Base-by-base conservation (phyloP, 2,113 vertebrate species). In the Cyprinodon tularosa region DNA sequence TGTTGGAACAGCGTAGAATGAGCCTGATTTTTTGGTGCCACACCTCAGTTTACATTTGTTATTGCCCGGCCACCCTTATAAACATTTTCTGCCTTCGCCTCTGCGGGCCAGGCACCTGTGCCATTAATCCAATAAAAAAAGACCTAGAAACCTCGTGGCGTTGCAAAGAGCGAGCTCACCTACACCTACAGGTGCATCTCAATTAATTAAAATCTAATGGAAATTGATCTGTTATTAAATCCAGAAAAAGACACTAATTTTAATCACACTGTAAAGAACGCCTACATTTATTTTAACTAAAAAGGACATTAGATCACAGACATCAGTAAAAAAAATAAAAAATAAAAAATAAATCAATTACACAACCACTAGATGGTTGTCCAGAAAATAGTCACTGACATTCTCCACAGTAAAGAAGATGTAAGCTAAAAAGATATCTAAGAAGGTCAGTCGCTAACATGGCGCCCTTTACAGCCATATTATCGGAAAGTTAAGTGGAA, bases 121-220 rank as follows among this genome's bases (percentile, higher is more conserved):
- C 67, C 74, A 17, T 71, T 74, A 50, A 68, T 72, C 70, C 45
- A 66, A 79, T 81, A 84, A 86, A 81, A 88, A 53, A 7, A 36
- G 84, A 85, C 62, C 88, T 90, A 86, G 76, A 66, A 68, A 68
- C 61, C 89, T 93, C 78, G 86, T 94, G 89, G 91, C 79, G 20
- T 1, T 68, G 62, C 83, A 78, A 73, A 20, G 74, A 63, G 72
- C 12, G 36, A 20, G 80, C 22, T 72, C 17, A 15, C 47, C 62
- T 68, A 59, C 61, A 29, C 62, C 48, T 37, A 67, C 39, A 29
- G 50, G 50, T 57, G 17, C 50, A 57, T 57, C 50, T n/a, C 50
- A n/a, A 9, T 20, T 6, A 20, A 57, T n/a, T n/a, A n/a, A 2
- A n/a, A n/a, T 9, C 7, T 57, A 14, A 57, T 10, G 1, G 50